Percentiles rank a stretch among this genome's conserved stretches.
phyloP scores from a whole-genome alignment of 2,797 vertebrate genomes.

The Gymnothorax javanicus region DNA sequence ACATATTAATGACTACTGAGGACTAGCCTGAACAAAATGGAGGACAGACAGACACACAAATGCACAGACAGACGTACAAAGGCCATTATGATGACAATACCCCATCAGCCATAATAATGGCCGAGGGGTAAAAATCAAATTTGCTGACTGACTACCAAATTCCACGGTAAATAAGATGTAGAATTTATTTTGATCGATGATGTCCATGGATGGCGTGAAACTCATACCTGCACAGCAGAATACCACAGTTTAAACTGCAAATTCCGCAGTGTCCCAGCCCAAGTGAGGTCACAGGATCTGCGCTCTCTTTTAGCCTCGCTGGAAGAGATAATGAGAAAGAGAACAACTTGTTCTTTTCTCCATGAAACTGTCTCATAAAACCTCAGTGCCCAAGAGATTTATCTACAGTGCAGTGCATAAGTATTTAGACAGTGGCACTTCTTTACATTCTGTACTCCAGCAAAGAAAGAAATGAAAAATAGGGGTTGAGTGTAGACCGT shows the following conservation, averaged over 20 bases:
- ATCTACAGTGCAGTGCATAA: background rate
- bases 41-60: too few species aligned
- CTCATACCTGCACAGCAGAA: background rate
- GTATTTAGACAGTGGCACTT: background rate
- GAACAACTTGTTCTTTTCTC: slow-evolving; percentile 10
- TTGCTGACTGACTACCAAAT: background rate
- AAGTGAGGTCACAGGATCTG: background rate
- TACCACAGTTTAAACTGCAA: background rate
- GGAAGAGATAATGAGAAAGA: background rate
- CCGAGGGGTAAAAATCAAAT: background rate
- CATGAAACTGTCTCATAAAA: background rate
- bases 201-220: background rate
- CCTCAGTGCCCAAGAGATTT: background rate
- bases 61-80: too few species aligned
- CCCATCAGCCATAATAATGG: too few species aligned
- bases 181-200: background rate
- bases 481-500: background rate
- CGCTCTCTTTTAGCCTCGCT: background rate
- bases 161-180: background rate
- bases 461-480: background rate
- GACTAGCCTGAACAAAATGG: too few species aligned
- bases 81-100: too few species aligned
- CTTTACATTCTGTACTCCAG: background rate
- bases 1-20: too few species aligned
- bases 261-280: background rate